phyloP scores from a whole-genome alignment of 2,888 invertebrate genomes.

The Rotaria macrura region DNA sequence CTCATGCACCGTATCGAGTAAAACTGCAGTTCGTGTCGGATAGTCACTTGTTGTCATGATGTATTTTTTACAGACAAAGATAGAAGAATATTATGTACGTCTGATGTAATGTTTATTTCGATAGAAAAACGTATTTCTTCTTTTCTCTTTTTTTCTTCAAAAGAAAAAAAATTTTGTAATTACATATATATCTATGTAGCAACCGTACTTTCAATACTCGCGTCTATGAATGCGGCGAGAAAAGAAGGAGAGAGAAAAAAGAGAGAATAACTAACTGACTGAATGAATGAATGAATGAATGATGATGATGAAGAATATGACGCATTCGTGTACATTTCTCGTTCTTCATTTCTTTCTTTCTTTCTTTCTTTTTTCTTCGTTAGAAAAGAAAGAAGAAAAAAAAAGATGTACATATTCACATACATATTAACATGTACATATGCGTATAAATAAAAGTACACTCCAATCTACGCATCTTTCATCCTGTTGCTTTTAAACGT shows the following conservation, averaged over 20 bases:
- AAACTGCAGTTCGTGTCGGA: not conserved
- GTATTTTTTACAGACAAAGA: not conserved
- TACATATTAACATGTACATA: not conserved
- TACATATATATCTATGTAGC: not conserved
- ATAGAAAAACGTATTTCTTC: not conserved
- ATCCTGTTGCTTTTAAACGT: not conserved
- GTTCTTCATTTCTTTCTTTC: not conserved
- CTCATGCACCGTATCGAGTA: conserved; percentile 14
- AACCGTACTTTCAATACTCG: not conserved
- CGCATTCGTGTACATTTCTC: not conserved
- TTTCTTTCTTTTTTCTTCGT: not conserved
- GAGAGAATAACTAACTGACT: not conserved
- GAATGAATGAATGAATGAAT: not conserved
- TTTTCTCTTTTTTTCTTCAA: not conserved
- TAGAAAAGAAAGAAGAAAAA: not conserved
- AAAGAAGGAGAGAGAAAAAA: not conserved
- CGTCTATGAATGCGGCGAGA: conserved; percentile 3
- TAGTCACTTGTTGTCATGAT: not conserved
- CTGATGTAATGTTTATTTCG: not conserved
- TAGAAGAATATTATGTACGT: not conserved
- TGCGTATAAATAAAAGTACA: not conserved
- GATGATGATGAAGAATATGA: conserved; percentile 3
- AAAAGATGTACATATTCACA: not conserved
- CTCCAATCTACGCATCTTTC: not conserved
- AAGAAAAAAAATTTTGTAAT: not conserved